A percentile compares a stretch with the other conserved stretches of the same genome.
Evolutionary conservation across 2,113 vertebrate genomes (phyloP).

Genomic region (Pseudopipra pipra): DNA sequence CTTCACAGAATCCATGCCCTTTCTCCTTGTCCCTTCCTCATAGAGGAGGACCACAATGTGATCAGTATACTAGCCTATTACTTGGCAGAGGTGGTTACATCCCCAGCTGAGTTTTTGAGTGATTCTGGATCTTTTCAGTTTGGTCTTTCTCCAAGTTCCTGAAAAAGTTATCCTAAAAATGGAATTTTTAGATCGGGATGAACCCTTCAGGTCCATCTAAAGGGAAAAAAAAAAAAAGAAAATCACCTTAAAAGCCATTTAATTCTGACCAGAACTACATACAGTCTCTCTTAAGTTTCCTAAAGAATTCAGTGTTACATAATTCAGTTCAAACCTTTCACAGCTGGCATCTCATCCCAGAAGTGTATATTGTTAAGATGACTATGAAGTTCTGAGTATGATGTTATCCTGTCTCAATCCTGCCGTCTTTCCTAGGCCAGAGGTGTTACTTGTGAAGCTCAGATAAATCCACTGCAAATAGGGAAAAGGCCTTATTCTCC

Average conservation of each 20-base stretch:
- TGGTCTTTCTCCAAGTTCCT: background rate
- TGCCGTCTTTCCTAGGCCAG: slow-evolving; percentile 69
- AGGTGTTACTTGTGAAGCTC: slow-evolving; percentile 78
- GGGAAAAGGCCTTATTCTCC: slow-evolving; percentile 53
- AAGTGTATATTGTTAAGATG: background rate
- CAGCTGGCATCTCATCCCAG: background rate
- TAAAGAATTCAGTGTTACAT: background rate
- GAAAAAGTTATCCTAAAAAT: background rate
- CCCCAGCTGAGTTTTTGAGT: background rate
- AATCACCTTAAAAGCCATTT: accelerated
- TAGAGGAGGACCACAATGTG: background rate
- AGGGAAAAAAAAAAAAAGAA: too few relatives aligned
- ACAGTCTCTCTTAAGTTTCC: background rate
- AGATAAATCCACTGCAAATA: slow-evolving; percentile 81
- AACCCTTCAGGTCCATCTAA: background rate
- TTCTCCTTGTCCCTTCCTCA: background rate
- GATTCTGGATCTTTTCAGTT: background rate
- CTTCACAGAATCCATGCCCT: background rate
- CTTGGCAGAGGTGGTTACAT: background rate
- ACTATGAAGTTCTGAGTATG: background rate
- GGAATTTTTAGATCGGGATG: background rate
- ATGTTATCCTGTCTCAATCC: background rate
- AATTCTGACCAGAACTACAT: background rate
- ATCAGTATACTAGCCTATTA: background rate
- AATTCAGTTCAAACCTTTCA: background rate